These are phyloP conservation scores for Drosophila nigritarsus DNA, from an alignment of 2,888 invertebrate genomes.

Conservation along the genomic window DNA sequence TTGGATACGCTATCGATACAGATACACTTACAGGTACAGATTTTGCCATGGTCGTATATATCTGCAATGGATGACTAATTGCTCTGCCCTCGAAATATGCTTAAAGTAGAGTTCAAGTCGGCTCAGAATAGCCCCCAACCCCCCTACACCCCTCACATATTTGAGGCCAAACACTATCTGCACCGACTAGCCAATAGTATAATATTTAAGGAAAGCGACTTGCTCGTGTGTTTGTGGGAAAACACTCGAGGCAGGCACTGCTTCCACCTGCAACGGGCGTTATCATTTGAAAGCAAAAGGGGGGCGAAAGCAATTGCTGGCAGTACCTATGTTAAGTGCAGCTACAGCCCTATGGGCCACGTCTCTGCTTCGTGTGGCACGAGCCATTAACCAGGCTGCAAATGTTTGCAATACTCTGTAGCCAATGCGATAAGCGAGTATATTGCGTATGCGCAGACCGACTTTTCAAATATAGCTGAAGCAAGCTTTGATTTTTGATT, in stretches of 20 bases:
- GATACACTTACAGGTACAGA: slow-evolving; percentile 4
- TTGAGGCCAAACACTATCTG: not conserved
- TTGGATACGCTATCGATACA: slow-evolving; percentile 8
- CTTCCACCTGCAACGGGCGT: slow-evolving; percentile 10
- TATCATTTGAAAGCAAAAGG: not conserved
- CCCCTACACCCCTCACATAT: not conserved
- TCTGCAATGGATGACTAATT: slow-evolving; percentile 27
- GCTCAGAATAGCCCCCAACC: slow-evolving; percentile 3
- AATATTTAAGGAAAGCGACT: slow-evolving; percentile 55
- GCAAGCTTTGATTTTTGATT: not conserved
- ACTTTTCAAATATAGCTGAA: not conserved
- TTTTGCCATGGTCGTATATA: slow-evolving; percentile 33
- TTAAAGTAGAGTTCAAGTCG: slow-evolving; percentile 11
- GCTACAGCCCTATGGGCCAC: slow-evolving; percentile 7
- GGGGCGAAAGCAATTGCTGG: not conserved
- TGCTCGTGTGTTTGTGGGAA: slow-evolving; percentile 5
- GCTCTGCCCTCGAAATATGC: slow-evolving; percentile 24
- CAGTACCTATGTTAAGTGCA: not conserved
- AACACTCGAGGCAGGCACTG: slow-evolving; percentile 29
- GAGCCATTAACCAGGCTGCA: slow-evolving; percentile 23
- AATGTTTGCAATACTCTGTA: slow-evolving; percentile 4
- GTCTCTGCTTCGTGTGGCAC: slow-evolving; percentile 24
- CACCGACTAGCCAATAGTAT: slow-evolving; percentile 17
- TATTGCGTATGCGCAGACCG: not conserved
- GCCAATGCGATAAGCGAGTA: not conserved